Conservation (phyloP, 2,113 vertebrate species). For the Oncorhynchus clarkii region DNA sequence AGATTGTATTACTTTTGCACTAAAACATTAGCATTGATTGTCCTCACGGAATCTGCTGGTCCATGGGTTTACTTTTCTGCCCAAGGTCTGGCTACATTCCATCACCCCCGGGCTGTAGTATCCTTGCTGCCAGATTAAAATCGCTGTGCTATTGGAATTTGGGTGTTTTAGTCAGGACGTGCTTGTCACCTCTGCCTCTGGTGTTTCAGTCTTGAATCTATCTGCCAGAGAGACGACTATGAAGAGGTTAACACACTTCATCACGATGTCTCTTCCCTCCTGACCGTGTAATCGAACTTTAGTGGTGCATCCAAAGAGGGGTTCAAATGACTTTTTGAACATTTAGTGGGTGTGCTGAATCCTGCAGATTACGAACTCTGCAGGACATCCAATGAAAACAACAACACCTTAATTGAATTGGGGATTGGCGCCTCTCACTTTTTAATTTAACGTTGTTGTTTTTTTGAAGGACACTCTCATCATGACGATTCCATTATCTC, state of each 20-base stretch:
- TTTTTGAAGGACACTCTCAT: conserved; percentile 47
- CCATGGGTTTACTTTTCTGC: conserved; percentile 8
- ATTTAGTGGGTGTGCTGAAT: conserved; percentile 48
- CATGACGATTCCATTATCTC: conserved; percentile 81
- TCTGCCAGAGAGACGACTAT: conserved; percentile 60
- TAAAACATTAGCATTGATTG: background rate
- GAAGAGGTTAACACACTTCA: conserved; percentile 67
- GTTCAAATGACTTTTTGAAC: conserved; percentile 50
- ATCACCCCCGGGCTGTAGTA: conserved; percentile 28
- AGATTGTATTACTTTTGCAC: background rate
- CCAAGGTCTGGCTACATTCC: conserved; percentile 36
- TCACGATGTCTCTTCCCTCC: conserved; percentile 64
- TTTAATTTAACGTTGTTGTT: conserved; percentile 29
- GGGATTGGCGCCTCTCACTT: conserved; percentile 38
- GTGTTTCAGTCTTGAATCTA: conserved; percentile 53
- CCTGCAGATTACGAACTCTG: conserved; percentile 7
- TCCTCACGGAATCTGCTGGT: conserved; percentile 13
- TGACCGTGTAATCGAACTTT: conserved; percentile 63
- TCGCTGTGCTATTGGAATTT: conserved; percentile 40
- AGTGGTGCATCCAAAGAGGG: conserved; percentile 58
- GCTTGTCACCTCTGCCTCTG: conserved; percentile 45
- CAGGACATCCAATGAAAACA: conserved; percentile 49
- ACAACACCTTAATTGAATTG: conserved; percentile 17
- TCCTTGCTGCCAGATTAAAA: conserved; percentile 30
- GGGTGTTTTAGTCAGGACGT: conserved; percentile 49